phyloP scores from a whole-genome alignment of 2,888 invertebrate species.

The Digitonthophagus gazella region DNA sequence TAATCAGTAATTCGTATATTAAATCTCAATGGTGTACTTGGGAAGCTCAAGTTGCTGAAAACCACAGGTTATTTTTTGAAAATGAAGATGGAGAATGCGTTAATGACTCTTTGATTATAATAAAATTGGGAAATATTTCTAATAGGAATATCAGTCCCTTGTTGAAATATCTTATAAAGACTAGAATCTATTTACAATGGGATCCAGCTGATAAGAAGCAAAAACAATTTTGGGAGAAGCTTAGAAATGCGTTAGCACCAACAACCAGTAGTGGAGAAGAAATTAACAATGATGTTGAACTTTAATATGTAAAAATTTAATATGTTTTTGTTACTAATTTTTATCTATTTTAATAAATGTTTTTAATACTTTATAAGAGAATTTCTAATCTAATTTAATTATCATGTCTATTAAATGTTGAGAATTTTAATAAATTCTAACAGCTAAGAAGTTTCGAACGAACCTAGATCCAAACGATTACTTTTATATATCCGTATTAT shows the following conservation, averaged over 20 bases:
- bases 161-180: conserved; percentile 61
- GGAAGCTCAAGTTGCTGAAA: conserved; percentile 68
- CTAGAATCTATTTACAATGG: conserved; percentile 65
- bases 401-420: too few relatives aligned
- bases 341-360: not conserved
- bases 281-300: not conserved
- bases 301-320: not conserved
- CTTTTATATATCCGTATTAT: conserved; percentile 26
- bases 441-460: not conserved
- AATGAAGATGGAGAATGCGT: conserved; percentile 52
- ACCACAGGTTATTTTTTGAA: conserved; percentile 61
- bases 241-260: conserved; percentile 41
- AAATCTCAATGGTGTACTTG: conserved; percentile 72
- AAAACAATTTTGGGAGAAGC: conserved; percentile 46
- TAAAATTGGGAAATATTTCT: conserved; percentile 61
- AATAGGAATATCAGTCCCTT: conserved; percentile 58
- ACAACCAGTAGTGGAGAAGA: not conserved
- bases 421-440: too few relatives aligned
- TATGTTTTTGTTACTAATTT: not conserved
- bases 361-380: too few relatives aligned
- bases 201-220: conserved; percentile 50
- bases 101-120: conserved; percentile 61
- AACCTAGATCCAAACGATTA: not conserved
- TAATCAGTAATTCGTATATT: conserved; percentile 67
- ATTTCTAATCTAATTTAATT: too few relatives aligned